phyloP scores from a whole-genome alignment of 2,888 invertebrate genomes.

The Leucophenga montana region DNA sequence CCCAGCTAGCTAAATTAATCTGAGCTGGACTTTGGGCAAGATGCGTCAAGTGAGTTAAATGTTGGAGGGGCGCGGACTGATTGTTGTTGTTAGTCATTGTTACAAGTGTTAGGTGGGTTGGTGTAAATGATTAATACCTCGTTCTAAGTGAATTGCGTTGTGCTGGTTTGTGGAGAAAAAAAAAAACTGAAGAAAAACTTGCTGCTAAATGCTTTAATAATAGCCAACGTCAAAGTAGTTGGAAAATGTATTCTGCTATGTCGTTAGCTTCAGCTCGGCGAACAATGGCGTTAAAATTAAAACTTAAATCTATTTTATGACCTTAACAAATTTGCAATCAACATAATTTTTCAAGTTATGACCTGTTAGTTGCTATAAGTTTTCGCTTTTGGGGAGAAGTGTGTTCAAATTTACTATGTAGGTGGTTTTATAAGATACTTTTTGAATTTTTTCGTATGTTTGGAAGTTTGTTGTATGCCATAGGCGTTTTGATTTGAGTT shows the following conservation, averaged over 20 bases:
- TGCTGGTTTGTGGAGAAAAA: background rate
- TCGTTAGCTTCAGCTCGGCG: background rate
- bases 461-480: slow-evolving; percentile 49
- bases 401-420: background rate
- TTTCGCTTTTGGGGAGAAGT: background rate
- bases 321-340: slow-evolving; percentile 68
- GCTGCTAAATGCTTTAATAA: slow-evolving; percentile 68
- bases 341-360: slow-evolving; percentile 61
- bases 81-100: background rate
- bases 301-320: slow-evolving; percentile 65
- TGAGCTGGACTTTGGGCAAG: background rate
- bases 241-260: background rate
- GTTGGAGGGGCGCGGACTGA: background rate
- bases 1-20: background rate
- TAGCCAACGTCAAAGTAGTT: slow-evolving; percentile 37
- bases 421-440: slow-evolving; percentile 49
- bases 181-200: slow-evolving; percentile 24
- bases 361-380: slow-evolving; percentile 56
- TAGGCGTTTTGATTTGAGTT: background rate
- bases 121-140: slow-evolving; percentile 65
- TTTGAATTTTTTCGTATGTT: slow-evolving; percentile 50
- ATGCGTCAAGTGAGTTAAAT: background rate
- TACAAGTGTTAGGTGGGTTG: slow-evolving; percentile 27
- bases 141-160: slow-evolving; percentile 21
- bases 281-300: slow-evolving; percentile 67